These are phyloP conservation scores for Euproctis similis DNA, from an alignment of 2,888 invertebrate species.

Conservation along the genomic window DNA sequence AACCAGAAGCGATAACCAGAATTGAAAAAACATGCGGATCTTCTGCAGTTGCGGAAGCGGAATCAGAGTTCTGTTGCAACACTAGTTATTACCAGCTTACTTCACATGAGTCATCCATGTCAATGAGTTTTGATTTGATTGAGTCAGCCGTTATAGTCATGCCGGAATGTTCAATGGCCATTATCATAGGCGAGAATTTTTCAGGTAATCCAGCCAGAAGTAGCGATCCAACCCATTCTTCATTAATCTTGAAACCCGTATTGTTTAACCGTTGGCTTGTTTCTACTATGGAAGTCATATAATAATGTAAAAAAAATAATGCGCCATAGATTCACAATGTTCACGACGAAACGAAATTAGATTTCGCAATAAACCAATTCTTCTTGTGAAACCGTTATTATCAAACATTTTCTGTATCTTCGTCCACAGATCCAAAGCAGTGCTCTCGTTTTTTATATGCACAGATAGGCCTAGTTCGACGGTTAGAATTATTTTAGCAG, in stretches of 20 bases:
- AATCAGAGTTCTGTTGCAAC: conserved; percentile 8
- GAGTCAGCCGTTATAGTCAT: no score
- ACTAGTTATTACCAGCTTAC: conserved; percentile 1
- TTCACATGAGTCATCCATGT: no score
- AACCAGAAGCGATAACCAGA: conserved; percentile 10
- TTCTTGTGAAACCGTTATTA: neutral
- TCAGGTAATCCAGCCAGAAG: no score
- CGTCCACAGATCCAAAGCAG: neutral
- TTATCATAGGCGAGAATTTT: no score
- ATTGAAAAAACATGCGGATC: conserved; percentile 7
- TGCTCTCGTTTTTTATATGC: neutral
- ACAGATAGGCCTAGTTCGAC: no score
- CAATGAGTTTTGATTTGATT: neutral
- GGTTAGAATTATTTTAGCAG: no score
- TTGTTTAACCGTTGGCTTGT: no score
- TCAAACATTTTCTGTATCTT: neutral
- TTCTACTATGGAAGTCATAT: no score
- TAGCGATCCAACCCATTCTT: no score
- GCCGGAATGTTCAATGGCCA: no score
- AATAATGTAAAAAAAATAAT: neutral
- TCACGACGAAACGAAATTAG: neutral
- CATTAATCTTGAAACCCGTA: no score
- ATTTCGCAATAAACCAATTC: neutral
- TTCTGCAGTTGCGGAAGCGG: conserved; percentile 6
- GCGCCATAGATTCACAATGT: neutral